Evolutionary conservation across 2,888 invertebrate genomes (phyloP).

Genomic region (Bombyx huttoni): DNA sequence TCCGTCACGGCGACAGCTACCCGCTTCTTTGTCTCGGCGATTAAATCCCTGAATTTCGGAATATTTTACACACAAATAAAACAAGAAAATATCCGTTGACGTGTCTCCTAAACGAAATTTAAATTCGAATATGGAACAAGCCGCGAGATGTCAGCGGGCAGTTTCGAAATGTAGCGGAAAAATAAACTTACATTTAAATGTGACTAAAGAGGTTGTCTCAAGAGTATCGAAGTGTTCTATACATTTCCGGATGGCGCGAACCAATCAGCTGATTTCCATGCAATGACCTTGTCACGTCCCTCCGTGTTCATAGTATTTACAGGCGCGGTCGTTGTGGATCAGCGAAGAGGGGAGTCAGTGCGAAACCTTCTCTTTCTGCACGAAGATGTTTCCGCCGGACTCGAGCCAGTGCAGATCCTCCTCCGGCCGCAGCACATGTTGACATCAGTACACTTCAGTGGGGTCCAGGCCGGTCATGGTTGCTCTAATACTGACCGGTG

Average conservation of each 20-base stretch:
- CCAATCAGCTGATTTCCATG: conserved; percentile 62
- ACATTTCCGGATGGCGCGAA: conserved; percentile 52
- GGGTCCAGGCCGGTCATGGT: conserved; percentile 58
- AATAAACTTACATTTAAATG: conserved; percentile 27
- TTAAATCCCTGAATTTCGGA: not conserved
- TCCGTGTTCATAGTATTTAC: conserved; percentile 57
- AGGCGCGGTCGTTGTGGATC: conserved; percentile 36
- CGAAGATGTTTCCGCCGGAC: conserved; percentile 60
- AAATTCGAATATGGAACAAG: not conserved
- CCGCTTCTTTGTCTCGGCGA: conserved; percentile 19
- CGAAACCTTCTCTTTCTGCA: conserved; percentile 58
- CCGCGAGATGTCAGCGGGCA: not conserved
- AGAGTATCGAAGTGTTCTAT: conserved; percentile 19
- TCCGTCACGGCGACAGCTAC: conserved; percentile 36
- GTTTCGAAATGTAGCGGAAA: conserved; percentile 8
- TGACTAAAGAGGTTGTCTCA: conserved; percentile 5
- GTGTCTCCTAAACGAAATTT: not conserved
- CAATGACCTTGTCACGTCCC: conserved; percentile 57
- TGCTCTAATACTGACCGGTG: conserved; percentile 49
- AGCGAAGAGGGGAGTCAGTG: conserved; percentile 1
- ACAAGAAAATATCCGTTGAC: not conserved
- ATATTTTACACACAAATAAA: not conserved
- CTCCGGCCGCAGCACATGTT: conserved; percentile 66
- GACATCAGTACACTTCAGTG: conserved; percentile 57
- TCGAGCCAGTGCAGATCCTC: conserved; percentile 52